Evolutionary conservation across 1,140 invertebrate species (phyloP), one percentile per base, ranked within the genome.

Genomic region (Nilaparvata lugens): DNA sequence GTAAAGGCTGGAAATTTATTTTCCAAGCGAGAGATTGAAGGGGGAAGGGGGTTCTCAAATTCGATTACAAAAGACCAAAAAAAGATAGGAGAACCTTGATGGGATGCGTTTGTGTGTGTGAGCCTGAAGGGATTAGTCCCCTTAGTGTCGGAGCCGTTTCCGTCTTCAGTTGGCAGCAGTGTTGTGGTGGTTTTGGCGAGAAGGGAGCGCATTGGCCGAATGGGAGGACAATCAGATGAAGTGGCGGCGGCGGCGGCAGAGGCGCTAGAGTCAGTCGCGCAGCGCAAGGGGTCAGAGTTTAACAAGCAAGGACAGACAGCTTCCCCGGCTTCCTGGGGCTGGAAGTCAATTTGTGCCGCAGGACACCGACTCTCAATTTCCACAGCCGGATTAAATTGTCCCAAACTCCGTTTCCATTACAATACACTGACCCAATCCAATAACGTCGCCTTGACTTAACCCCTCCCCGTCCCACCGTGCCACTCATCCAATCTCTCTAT

Each of bases 391-490:
- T 48, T 48, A 48, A 48, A 48, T 48, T 48, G 45, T 48, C 45
- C 45, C 45, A 48, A 48, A 48, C 45, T 48, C 45, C 45, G 45
- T 48, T 48, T 48, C 45, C 45, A 48, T 48, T 48, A 48, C 45
- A 48, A 48, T 48, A 48, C 45, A 48, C 45, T 48, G 45, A 48
- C 45, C 45, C 45, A 48, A 48, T 48, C 45, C 45, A 48, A 48
- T 48, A 48, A 48, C 31, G 31, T 35, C 31, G 31, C 31, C 31
- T 35, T 35, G 31, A 35, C 31, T 35, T 35, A 35, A 35, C 31
- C 31, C 31, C 31, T 6, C 31, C 1, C 31, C 31, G 2, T 35
- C 7, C 7, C 31, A 1, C 31, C 9, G n/a, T n/a, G 25, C 25
- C 13, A 35, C 31, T 6, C 31, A 35, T 35, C 31, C 31, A 35